Evolutionary conservation across 1,140 invertebrate genomes (phyloP).

Genomic region (Matsumurasca onukii): DNA sequence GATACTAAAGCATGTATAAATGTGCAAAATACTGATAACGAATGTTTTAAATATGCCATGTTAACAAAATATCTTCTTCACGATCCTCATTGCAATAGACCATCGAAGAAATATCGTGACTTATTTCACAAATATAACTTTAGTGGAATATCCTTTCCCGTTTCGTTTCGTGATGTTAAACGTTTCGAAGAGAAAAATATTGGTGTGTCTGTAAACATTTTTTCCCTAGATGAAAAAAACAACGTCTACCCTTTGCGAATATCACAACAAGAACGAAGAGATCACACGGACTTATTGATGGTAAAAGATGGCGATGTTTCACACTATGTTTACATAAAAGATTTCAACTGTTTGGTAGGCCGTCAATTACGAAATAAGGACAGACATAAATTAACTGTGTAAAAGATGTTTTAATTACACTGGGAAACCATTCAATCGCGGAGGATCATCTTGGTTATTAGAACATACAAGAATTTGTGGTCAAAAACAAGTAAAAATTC

Average conservation of each 20-base stretch:
- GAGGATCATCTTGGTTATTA: neutral
- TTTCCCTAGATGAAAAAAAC: neutral
- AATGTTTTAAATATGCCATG: no score
- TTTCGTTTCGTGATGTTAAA: neutral
- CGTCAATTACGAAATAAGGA: neutral
- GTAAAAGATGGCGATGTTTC: neutral
- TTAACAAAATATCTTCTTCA: neutral
- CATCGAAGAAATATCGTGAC: neutral
- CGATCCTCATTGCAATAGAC: neutral
- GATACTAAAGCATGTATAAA: neutral
- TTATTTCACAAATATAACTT: neutral
- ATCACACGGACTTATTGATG: conserved; percentile 1
- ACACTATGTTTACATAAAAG: neutral
- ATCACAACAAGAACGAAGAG: neutral
- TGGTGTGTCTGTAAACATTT: neutral
- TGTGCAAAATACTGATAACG: neutral
- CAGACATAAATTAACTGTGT: neutral
- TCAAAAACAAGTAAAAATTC: neutral
- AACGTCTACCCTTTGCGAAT: no score
- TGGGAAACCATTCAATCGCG: neutral
- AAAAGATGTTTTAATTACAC: neutral
- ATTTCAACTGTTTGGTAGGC: neutral
- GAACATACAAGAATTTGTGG: neutral
- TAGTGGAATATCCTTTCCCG: neutral
- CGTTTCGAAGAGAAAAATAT: no score